phyloP scores from a whole-genome alignment of 2,113 vertebrate genomes.

The Dicentrarchus labrax region DNA sequence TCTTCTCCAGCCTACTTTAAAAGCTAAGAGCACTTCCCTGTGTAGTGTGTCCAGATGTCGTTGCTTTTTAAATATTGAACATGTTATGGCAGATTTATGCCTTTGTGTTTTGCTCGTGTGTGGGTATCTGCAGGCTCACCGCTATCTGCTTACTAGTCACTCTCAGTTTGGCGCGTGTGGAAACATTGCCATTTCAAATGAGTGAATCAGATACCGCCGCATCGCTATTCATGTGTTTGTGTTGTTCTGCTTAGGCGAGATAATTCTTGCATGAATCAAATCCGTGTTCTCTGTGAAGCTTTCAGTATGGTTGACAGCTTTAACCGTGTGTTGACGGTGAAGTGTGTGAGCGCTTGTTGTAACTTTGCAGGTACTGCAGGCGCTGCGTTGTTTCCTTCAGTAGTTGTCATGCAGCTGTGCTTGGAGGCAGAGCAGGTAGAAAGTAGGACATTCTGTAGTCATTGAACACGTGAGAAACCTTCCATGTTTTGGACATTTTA shows the following conservation, averaged over 20 bases:
- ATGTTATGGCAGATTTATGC: background rate
- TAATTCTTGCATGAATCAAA: background rate
- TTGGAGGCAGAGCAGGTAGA: background rate
- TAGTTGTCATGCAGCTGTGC: background rate
- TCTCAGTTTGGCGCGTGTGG: slow-evolving; percentile 8
- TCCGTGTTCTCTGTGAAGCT: background rate
- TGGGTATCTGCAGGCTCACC: background rate
- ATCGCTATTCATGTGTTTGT: background rate
- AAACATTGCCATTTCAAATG: slow-evolving; percentile 10
- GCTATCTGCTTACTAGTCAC: background rate
- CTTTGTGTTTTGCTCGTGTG: slow-evolving; percentile 1
- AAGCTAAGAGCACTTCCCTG: background rate
- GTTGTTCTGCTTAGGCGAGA: background rate
- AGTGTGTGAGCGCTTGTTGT: background rate
- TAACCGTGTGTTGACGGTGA: background rate
- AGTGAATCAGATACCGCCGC: slow-evolving; percentile 8
- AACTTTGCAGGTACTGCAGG: background rate
- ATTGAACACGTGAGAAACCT: background rate
- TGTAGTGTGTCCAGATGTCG: slow-evolving; percentile 7
- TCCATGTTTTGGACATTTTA: background rate
- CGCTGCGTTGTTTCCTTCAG: background rate
- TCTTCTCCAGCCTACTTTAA: background rate
- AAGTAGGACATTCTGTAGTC: background rate
- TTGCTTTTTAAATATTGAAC: slow-evolving; percentile 36
- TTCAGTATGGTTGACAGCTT: background rate